Percentiles rank a stretch among this genome's conserved stretches.
These are phyloP conservation scores for Oscheius sp. DNA, from an alignment of 2,888 invertebrate species.

Conservation along the genomic window DNA sequence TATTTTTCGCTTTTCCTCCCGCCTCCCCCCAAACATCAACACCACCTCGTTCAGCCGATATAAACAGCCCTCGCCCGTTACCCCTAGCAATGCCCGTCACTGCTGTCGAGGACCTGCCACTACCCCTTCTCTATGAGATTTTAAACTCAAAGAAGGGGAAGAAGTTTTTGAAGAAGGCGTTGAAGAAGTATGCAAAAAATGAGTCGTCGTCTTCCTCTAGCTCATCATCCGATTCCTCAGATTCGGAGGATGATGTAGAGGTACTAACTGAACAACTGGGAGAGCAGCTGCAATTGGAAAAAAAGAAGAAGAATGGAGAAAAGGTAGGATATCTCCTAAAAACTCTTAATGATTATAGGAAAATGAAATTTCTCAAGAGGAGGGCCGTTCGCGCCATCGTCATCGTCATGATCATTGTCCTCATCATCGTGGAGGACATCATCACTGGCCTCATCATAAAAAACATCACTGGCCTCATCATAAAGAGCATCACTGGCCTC, in stretches of 20 bases:
- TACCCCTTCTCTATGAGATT: slow-evolving; percentile 6
- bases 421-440: not conserved
- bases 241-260: slow-evolving; percentile 6
- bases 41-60: not conserved
- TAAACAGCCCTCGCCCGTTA: not conserved
- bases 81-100: not conserved
- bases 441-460: not conserved
- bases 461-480: not conserved
- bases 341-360: not conserved
- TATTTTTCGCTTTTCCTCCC: no score
- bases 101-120: not conserved
- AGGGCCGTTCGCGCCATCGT: not conserved
- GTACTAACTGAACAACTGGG: not conserved
- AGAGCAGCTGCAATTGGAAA: not conserved
- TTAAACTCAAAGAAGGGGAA: not conserved
- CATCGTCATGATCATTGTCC: slow-evolving; percentile 1
- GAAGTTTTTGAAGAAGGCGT: slow-evolving; percentile 12
- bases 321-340: not conserved
- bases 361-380: not conserved
- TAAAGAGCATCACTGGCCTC: not conserved
- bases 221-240: not conserved
- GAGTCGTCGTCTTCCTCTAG: not conserved
- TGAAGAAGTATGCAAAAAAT: not conserved
- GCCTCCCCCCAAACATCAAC: not conserved
- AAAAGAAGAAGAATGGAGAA: not conserved